Percentiles rank a stretch among this genome's conserved stretches.
These are phyloP conservation scores for Chelon labrosus DNA, from an alignment of 2,797 vertebrate genomes.

Conservation along the genomic window DNA sequence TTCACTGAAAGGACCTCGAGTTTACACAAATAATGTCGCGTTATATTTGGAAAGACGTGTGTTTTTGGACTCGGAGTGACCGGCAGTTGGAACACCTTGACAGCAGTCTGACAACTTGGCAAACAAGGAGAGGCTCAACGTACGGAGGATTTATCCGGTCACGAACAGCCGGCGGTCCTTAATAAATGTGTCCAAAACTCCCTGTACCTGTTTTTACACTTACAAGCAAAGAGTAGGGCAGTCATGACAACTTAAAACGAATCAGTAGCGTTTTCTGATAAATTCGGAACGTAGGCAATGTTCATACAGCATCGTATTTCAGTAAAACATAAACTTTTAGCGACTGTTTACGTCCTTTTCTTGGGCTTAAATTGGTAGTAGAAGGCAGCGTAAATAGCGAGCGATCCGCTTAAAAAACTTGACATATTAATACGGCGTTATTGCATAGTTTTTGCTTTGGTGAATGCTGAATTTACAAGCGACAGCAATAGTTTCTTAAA, in stretches of 20 bases:
- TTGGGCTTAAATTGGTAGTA: background rate
- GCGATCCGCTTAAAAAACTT: background rate
- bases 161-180: too few species aligned
- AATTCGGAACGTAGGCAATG: background rate
- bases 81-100: conserved; percentile 23
- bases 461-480: background rate
- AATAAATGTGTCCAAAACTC: background rate
- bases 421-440: background rate
- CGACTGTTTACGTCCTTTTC: background rate
- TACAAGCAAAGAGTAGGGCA: too few species aligned
- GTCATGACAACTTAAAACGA: background rate
- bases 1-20: rapidly evolving
- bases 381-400: background rate
- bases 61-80: conserved; percentile 1
- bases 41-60: background rate
- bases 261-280: background rate
- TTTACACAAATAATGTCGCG: rapidly evolving
- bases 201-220: background rate
- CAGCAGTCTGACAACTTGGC: conserved; percentile 25
- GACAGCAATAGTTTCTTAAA: background rate
- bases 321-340: conserved; percentile 2
- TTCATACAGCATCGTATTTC: background rate
- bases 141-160: background rate
- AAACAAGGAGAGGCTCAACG: background rate
- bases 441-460: background rate